Percentiles rank a stretch among this genome's conserved stretches.
Evolutionary conservation across 2,113 vertebrate species (phyloP).

Genomic region (Ahaetulla prasina): DNA sequence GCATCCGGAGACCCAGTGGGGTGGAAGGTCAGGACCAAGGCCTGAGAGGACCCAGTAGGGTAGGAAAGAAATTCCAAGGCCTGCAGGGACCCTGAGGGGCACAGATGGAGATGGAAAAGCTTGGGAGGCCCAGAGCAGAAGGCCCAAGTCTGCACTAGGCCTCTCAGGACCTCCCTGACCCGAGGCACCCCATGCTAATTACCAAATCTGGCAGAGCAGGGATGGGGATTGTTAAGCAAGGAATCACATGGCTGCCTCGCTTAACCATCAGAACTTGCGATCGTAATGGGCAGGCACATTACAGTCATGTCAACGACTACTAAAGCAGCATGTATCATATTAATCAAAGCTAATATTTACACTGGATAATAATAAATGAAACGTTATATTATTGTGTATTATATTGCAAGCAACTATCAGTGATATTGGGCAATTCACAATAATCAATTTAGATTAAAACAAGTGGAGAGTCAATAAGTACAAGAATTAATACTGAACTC

Average conservation of each 20-base stretch:
- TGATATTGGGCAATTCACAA: not conserved
- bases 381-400: not conserved
- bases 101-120: not conserved
- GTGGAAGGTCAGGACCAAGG: not conserved
- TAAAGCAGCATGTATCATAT: not conserved
- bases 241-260: not conserved
- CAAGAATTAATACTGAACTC: not conserved
- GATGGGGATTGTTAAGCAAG: not conserved
- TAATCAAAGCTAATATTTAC: not conserved
- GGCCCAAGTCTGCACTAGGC: not conserved
- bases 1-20: not conserved
- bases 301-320: not conserved
- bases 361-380: not conserved
- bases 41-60: not conserved
- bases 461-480: not conserved
- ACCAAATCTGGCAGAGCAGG: not conserved
- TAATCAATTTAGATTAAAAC: not conserved
- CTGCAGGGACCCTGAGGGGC: not conserved
- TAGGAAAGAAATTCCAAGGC: not conserved
- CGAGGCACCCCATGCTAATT: not conserved
- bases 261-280: not conserved
- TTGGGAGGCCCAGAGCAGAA: not conserved
- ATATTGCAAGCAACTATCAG: not conserved
- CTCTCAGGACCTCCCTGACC: not conserved
- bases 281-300: not conserved